These are phyloP conservation scores for Myotis yumanensis DNA, from an alignment of 2,113 vertebrate species.

Conservation along the genomic window DNA sequence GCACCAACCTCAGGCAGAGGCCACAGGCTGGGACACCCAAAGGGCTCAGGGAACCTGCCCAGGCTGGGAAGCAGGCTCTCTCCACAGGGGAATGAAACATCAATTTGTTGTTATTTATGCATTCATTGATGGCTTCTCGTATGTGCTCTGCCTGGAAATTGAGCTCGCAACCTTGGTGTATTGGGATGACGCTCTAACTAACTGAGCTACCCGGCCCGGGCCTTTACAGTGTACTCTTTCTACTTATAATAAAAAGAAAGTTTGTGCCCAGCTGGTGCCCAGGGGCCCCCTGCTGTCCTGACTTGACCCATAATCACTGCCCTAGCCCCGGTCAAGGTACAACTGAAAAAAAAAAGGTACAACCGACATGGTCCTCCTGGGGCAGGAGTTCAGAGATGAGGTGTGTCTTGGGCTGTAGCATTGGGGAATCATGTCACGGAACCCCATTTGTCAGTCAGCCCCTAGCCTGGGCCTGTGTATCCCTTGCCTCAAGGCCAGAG, in stretches of 20 bases:
- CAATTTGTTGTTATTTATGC: too few relatives aligned
- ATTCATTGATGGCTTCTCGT: too few relatives aligned
- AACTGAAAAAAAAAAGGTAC: background rate
- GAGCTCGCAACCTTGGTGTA: too few relatives aligned
- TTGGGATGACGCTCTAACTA: too few relatives aligned
- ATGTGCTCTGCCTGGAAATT: too few relatives aligned
- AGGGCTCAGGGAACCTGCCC: background rate
- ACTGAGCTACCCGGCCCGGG: too few relatives aligned
- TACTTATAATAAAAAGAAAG: too few relatives aligned
- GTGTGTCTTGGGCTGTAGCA: background rate
- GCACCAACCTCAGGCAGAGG: background rate
- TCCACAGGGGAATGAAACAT: background rate
- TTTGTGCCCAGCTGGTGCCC: background rate
- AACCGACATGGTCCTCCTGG: background rate
- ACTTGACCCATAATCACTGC: background rate
- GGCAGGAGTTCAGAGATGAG: background rate
- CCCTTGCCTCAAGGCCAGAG: conserved; percentile 27
- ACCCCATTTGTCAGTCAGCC: background rate
- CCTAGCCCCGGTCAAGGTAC: background rate
- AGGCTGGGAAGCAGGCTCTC: background rate
- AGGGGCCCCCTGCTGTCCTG: background rate
- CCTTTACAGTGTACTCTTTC: too few relatives aligned
- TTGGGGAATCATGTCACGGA: background rate
- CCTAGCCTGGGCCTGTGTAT: background rate
- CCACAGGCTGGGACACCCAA: background rate